Evolutionary conservation across 2,888 invertebrate genomes (phyloP).

Genomic region (Leistus spinibarbis): DNA sequence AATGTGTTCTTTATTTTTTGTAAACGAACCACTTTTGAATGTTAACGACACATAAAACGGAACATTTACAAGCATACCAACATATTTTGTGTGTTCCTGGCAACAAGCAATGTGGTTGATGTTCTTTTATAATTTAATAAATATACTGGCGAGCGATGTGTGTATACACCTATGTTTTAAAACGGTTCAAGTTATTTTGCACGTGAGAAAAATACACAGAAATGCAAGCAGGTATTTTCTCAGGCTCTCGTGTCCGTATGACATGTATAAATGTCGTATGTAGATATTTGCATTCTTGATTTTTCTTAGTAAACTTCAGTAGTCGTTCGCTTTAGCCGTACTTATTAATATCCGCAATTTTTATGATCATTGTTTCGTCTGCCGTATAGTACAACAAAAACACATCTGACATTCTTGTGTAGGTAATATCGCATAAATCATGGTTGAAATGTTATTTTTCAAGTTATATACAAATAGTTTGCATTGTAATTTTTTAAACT

Average conservation of each 20-base stretch:
- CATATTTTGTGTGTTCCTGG: neutral
- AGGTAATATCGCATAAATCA: neutral
- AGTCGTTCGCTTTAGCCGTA: neutral
- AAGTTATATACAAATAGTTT: neutral
- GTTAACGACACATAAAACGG: too few species aligned
- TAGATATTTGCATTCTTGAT: constrained; percentile 18
- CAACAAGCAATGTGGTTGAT: neutral
- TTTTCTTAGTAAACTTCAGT: constrained; percentile 16
- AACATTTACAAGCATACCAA: too few species aligned
- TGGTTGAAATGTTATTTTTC: neutral
- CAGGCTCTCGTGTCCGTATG: constrained; percentile 19
- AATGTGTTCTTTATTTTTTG: neutral
- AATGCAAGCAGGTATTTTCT: constrained; percentile 1
- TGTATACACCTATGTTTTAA: neutral
- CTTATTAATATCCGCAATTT: constrained; percentile 22
- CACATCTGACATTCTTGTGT: neutral
- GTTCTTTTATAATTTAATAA: neutral
- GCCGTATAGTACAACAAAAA: neutral
- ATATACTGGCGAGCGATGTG: neutral
- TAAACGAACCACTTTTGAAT: neutral
- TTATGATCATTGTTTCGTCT: neutral
- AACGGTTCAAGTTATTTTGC: neutral
- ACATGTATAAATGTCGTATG: constrained; percentile 28
- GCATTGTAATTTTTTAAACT: neutral
- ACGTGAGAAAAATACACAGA: constrained; percentile 14